These are phyloP conservation scores for Regulus satrapa DNA, from an alignment of 2,113 vertebrate genomes.

Conservation along the genomic window DNA sequence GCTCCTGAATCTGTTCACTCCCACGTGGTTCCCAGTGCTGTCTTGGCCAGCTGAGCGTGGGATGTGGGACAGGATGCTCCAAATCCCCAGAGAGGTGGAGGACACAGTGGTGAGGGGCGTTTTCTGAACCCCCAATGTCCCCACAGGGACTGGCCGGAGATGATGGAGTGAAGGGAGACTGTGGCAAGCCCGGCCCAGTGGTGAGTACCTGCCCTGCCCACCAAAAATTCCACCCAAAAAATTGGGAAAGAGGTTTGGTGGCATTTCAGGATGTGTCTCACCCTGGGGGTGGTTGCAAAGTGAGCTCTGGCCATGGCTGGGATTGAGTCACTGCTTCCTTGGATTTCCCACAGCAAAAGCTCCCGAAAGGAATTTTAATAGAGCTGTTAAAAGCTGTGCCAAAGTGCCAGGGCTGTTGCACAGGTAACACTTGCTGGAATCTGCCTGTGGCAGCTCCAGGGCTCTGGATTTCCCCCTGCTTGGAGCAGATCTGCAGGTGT, in stretches of 20 bases:
- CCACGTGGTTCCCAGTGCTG: fast-evolving
- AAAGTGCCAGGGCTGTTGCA: not conserved
- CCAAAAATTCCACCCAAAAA: too few species aligned
- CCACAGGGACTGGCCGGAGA: conserved; percentile 75
- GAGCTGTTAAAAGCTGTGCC: not conserved
- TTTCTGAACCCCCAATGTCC: not conserved
- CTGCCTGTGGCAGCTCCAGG: not conserved
- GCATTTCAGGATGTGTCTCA: not conserved
- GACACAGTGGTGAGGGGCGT: fast-evolving
- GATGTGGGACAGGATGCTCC: not conserved
- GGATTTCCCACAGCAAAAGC: not conserved
- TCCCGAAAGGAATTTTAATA: not conserved
- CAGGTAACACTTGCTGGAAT: fast-evolving
- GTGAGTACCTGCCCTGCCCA: conserved; percentile 58
- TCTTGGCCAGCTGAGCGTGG: fast-evolving
- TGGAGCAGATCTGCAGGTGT: fast-evolving
- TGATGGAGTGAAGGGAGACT: conserved; percentile 75
- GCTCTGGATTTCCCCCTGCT: not conserved
- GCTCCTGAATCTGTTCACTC: fast-evolving
- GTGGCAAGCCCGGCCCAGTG: conserved; percentile 64
- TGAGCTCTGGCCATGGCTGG: fast-evolving
- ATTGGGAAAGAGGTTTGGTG: not conserved
- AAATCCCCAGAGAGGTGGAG: not conserved
- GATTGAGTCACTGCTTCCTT: not conserved
- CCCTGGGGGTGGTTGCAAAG: not conserved